phyloP scores from a whole-genome alignment of 2,888 invertebrate genomes.

The Drosophila paranaensis region DNA sequence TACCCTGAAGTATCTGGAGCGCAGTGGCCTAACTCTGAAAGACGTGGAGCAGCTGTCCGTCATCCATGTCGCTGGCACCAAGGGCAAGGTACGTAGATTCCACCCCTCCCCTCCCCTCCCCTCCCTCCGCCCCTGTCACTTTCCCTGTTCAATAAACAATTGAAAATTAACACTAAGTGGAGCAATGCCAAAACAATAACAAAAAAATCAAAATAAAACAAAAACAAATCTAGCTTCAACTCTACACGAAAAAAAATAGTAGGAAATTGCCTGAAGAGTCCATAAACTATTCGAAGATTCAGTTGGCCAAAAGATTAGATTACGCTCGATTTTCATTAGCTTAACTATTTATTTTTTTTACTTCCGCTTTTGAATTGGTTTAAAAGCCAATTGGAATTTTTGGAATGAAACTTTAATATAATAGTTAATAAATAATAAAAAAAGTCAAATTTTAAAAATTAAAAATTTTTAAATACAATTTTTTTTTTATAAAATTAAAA shows the following conservation, averaged over 20 bases:
- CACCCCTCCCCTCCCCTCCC: background rate
- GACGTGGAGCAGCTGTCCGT: conserved; percentile 90
- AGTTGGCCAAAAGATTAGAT: conserved; percentile 1
- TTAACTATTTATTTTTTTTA: background rate
- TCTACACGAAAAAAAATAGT: background rate
- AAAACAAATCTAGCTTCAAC: background rate
- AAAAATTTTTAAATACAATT: no score
- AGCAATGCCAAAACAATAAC: background rate
- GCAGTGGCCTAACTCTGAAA: conserved; percentile 88
- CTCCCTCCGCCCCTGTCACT: background rate
- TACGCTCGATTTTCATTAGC: background rate
- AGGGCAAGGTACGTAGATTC: conserved; percentile 91
- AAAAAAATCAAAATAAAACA: background rate
- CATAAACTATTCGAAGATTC: background rate
- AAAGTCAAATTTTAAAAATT: no score
- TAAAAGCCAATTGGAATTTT: background rate
- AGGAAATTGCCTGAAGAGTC: background rate
- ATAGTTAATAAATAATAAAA: no score
- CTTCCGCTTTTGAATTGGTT: background rate
- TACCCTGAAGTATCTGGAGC: conserved; percentile 87
- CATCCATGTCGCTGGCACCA: conserved; percentile 98
- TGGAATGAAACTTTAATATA: no score
- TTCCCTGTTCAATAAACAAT: background rate
- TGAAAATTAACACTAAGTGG: conserved; percentile 4
- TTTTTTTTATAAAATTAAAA: no score